Base-by-base conservation (phyloP, 1,140 invertebrate genomes). In the Galleria mellonella region DNA sequence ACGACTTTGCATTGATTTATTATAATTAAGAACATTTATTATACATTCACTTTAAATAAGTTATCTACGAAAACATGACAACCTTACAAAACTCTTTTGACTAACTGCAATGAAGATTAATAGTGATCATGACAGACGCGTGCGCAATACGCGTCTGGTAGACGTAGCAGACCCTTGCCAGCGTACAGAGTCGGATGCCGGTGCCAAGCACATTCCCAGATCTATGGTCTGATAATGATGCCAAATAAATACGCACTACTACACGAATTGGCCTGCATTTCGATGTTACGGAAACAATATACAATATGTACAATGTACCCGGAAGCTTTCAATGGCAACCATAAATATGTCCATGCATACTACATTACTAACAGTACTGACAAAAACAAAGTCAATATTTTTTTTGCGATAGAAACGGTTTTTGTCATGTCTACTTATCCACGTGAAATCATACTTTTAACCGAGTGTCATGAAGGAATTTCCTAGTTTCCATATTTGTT, bases 81-180 rank as follows among this genome's bases (percentile, higher is more conserved):
- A 23, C 17, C 17, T 3, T 23, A 23, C 35, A 59, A 54, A 61
- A 52, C 48, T 54, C 53, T 48, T 51, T 63, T 39, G 17, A 46
- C 57, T 54, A 58, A 55, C 55, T 39, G 46, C 55, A 36, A 32
- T 40, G 41, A 67, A 73, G 70, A 77, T 81, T 73, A 81, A 81
- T 81, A 72, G 62, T 69, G 52, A 47, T 77, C 67, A 52, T 81
- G 76, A 77, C 73, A 69, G 76, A 81, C 66, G 55, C 54, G 56
- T 69, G 60, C 63, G 60, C 56, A 68, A 42, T 35, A 48, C 46
- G 56, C 50, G 55, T 62, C 57, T 51, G 36, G 51, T 42, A 40
- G 29, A 51, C 49, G 47, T 36, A 47, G 49, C 54, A 36, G 44
- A 35, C 47, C 29, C 10, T 31, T 64, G 56, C 55, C 61, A 55